Evolutionary conservation across 2,797 vertebrate species (phyloP).

Genomic region (Sandelia bainsii): DNA sequence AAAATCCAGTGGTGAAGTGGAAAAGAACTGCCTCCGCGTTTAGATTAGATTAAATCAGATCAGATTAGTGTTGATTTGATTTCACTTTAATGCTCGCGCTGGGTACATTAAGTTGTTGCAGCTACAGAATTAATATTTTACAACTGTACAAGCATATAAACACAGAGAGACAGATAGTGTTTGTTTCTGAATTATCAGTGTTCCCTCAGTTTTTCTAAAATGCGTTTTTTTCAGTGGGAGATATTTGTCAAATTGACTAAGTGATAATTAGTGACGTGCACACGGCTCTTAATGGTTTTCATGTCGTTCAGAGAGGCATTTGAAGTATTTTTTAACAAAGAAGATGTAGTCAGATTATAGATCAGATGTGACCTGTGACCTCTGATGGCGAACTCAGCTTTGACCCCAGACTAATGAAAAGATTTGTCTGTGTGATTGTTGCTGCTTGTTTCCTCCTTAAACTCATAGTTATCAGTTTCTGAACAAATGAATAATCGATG

Average conservation of each 20-base stretch:
- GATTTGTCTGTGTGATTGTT: not conserved
- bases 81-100: slow-evolving; percentile 3
- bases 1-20: not conserved
- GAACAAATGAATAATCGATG: not conserved
- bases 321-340: not conserved
- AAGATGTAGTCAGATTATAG: not conserved
- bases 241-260: not conserved
- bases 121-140: not conserved
- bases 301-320: not conserved
- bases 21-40: not conserved
- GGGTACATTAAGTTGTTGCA: not conserved
- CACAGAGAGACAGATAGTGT: not conserved
- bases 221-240: not conserved
- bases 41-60: slow-evolving; percentile 23
- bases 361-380: slow-evolving; percentile 1
- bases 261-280: not conserved
- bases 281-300: not conserved
- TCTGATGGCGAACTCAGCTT: not conserved
- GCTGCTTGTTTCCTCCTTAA: not conserved
- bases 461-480: not conserved
- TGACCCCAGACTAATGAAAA: slow-evolving; percentile 3
- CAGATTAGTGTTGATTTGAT: slow-evolving; percentile 26
- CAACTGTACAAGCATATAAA: not conserved
- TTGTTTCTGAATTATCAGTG: not conserved
- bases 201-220: not conserved